phyloP scores from a whole-genome alignment of 2,888 invertebrate genomes.

The Nemotelus pantherinus region DNA sequence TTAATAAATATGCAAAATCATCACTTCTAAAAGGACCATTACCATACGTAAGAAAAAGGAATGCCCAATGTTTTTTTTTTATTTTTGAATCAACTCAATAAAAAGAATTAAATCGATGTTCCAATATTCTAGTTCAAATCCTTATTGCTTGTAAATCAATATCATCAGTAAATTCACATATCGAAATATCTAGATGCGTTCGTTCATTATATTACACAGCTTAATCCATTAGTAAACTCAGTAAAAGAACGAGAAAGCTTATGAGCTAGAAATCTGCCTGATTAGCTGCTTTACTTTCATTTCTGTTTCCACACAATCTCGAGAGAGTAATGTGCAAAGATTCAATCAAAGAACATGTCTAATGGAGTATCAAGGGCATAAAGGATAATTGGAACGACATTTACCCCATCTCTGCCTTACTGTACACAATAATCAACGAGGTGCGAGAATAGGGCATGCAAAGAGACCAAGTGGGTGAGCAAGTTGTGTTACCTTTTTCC shows the following conservation, averaged over 20 bases:
- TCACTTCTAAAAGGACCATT: too few species aligned
- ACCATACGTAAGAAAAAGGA: too few species aligned
- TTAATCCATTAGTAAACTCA: slow-evolving; percentile 49
- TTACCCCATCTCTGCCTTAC: background rate
- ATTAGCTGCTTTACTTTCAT: slow-evolving; percentile 47
- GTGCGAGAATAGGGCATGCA: background rate
- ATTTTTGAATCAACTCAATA: too few species aligned
- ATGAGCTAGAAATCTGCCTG: slow-evolving; percentile 10
- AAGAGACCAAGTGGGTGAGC: too few species aligned
- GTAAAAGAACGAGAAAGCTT: background rate
- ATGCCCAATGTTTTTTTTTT: too few species aligned
- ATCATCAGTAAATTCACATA: too few species aligned
- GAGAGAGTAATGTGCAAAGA: slow-evolving; percentile 18
- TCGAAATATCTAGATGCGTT: too few species aligned
- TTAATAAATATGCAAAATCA: too few species aligned
- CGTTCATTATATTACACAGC: slow-evolving; percentile 24
- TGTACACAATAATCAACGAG: slow-evolving; percentile 12
- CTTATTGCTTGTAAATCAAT: too few species aligned
- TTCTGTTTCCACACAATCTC: slow-evolving; percentile 29
- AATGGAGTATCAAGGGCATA: slow-evolving; percentile 49
- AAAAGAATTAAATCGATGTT: too few species aligned
- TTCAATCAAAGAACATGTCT: slow-evolving; percentile 51
- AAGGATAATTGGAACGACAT: slow-evolving; percentile 48
- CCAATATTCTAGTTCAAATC: too few species aligned
- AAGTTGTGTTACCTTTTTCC: too few species aligned